Base-by-base conservation (phyloP, 2,888 invertebrate species). In the Pachymerium ferrugineum region DNA sequence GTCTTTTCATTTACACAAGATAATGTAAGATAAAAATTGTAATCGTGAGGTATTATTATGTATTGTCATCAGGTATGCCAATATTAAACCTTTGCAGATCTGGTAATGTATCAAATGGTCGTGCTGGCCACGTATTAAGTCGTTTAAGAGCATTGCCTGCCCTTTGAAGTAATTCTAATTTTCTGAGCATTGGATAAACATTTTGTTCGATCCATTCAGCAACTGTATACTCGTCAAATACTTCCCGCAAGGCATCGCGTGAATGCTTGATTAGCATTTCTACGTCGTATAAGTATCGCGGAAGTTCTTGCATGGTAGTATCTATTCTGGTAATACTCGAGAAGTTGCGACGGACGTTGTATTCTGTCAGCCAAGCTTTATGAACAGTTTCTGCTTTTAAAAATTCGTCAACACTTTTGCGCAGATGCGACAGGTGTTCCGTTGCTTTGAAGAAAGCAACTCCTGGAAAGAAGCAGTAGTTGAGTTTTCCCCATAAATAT, bases 361-460 rank as follows among this genome's bases (percentile, higher is more conserved):
- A 91, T 38, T 87, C 85, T 22, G 89, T 89, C 85, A 91, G 85
- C 90, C 90, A 90, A 31, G 88, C 86, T 76, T 83, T 79, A 81
- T 79, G 75, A 67, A 73, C 73, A 12, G 74, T 76, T 42, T 74
- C 76, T 14, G 68, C 35, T 29, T 75, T 35, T 29, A 74, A 69
- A 38, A 67, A 76, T 10, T 73, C 73, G 31, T 67, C 30, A 10
- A 76, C 74, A n/a, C 70, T 33, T 19, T 47, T 47, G 14, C 70
- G 69, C 62, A 73, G 73, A 2, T 81, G 82, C 72, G 81, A 81
- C 31, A 86, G 78, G 1, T 84, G 81, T 54, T 84, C 78, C 22
- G 84, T 85, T 62, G 86, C 79, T 76, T 86, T 83, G 78, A 83
- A 86, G 73, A 88, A 84, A 29, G 84, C 81, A 78, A 86, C 86